Base-by-base conservation (phyloP, 2,797 vertebrate species). In the Borostomias antarcticus region DNA sequence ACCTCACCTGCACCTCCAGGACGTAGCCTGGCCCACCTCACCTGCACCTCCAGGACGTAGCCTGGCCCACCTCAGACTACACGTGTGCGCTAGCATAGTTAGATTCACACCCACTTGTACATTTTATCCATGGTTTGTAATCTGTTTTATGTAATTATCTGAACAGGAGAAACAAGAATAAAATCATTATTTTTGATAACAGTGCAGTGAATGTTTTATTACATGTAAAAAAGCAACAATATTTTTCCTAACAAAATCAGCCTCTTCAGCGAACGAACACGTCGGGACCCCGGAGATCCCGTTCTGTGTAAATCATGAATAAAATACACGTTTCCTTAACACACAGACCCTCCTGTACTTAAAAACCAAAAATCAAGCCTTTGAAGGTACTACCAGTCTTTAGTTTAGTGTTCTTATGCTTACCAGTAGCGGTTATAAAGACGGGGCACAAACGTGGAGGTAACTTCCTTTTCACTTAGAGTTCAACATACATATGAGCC, bases 131-230 rank as follows among this genome's bases (percentile, higher is more conserved):
- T 30, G 25, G 30, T 29, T 59, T 40, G 51, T 33, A 56, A 32
- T 15, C 5, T 45, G 30, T 66, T 8, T 58, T 58, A 54, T 28
- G 5, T 3, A 54, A 19, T 23, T 29, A 61, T 47, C 2, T 7
- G 30, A 7, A 61, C 15, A 28, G 1, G 25, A 28, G 26, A 28
- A 21, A 28, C 2, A n/a, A 53, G 25, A 53, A 23, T 4, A 5
- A 2, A 2, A 4, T n/a, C n/a, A 62, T 69, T 43, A 64, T 62
- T 68, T 76, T 68, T 57, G 19, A 62, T 82, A 78, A 78, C 33
- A 76, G 78, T 88, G 81, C 85, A 84, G 72, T 81, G 77, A 73
- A 82, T 84, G 68, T 80, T 88, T 90, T 84, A 88, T 89, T 86
- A 86, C 80, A 88, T 86, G 72, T 87, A 85, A 78, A 80, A 78